phyloP scores from a whole-genome alignment of 2,888 invertebrate species.

The Meloe dianella region DNA sequence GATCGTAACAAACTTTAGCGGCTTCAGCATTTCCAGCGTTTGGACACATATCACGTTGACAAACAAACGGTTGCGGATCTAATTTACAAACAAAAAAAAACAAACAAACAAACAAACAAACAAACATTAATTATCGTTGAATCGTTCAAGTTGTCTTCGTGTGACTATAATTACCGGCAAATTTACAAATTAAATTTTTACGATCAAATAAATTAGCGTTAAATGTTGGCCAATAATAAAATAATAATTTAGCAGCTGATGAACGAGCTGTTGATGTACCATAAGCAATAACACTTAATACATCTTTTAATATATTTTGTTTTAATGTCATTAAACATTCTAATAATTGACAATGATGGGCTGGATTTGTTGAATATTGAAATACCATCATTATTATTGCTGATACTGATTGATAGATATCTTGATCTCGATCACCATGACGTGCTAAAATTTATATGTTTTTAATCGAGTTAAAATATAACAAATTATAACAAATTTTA shows the following conservation, averaged over 20 bases:
- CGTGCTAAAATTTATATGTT: slow-evolving; percentile 55
- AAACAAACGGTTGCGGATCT: slow-evolving; percentile 80
- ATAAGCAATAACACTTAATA: slow-evolving; percentile 94
- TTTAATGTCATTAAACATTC: slow-evolving; percentile 97
- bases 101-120: too few relatives aligned
- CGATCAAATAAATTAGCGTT: slow-evolving; percentile 93
- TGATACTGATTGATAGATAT: slow-evolving; percentile 85
- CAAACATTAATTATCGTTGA: too few relatives aligned
- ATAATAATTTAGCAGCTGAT: slow-evolving; percentile 95
- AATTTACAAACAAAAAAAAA: slow-evolving; percentile 43
- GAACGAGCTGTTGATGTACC: slow-evolving; percentile 92
- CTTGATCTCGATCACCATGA: slow-evolving; percentile 74
- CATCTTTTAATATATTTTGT: slow-evolving; percentile 87
- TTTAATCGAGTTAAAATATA: background rate
- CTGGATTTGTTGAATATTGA: slow-evolving; percentile 93
- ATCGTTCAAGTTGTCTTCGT: too few relatives aligned
- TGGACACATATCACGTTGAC: slow-evolving; percentile 91
- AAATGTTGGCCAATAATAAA: slow-evolving; percentile 99
- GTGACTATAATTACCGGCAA: slow-evolving; percentile 76
- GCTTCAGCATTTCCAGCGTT: slow-evolving; percentile 86
- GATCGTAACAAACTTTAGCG: slow-evolving; percentile 93
- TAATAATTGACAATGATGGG: slow-evolving; percentile 94
- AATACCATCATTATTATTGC: slow-evolving; percentile 97
- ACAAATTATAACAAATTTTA: slow-evolving; percentile 59
- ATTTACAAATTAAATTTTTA: slow-evolving; percentile 84